Evolutionary conservation across 1,140 invertebrate species (phyloP).

Genomic region (Pseudachorutes palmiensis): DNA sequence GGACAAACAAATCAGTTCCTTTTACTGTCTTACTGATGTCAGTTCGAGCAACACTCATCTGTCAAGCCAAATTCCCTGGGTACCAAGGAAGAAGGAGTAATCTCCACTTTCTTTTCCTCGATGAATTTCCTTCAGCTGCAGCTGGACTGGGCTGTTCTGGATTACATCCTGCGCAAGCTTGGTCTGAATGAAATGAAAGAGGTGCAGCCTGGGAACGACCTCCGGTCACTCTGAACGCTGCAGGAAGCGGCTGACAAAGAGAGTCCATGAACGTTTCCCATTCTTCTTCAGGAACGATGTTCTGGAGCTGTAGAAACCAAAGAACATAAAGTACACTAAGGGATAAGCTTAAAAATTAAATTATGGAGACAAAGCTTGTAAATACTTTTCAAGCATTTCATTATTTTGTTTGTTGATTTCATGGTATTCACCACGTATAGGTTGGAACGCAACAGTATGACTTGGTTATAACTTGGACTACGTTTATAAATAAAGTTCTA

Average conservation of each 20-base stretch:
- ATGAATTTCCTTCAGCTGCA: slow-evolving; percentile 42
- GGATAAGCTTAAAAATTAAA: background rate
- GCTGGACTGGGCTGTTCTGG: slow-evolving; percentile 42
- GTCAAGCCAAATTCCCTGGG: slow-evolving; percentile 86
- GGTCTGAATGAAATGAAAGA: slow-evolving; percentile 73
- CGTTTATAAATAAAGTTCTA: no score
- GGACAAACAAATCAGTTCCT: no score
- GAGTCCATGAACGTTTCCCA: slow-evolving; percentile 70
- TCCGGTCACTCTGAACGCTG: slow-evolving; percentile 82
- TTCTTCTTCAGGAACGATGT: slow-evolving; percentile 70
- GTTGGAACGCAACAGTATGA: no score
- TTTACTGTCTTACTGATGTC: slow-evolving; percentile 79
- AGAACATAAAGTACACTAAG: slow-evolving; percentile 12
- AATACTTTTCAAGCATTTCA: slow-evolving; percentile 74
- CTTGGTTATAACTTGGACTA: no score
- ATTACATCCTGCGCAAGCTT: slow-evolving; percentile 71
- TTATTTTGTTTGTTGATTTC: slow-evolving; percentile 78
- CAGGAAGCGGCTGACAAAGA: slow-evolving; percentile 70
- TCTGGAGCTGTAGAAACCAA: slow-evolving; percentile 55
- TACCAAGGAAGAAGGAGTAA: slow-evolving; percentile 74
- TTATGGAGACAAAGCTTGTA: slow-evolving; percentile 52
- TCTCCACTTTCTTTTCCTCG: slow-evolving; percentile 44
- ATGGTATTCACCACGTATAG: slow-evolving; percentile 51
- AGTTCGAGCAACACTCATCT: slow-evolving; percentile 77
- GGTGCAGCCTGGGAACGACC: slow-evolving; percentile 67